phyloP scores from a whole-genome alignment of 2,888 invertebrate species.

The Diabrotica balteata region DNA sequence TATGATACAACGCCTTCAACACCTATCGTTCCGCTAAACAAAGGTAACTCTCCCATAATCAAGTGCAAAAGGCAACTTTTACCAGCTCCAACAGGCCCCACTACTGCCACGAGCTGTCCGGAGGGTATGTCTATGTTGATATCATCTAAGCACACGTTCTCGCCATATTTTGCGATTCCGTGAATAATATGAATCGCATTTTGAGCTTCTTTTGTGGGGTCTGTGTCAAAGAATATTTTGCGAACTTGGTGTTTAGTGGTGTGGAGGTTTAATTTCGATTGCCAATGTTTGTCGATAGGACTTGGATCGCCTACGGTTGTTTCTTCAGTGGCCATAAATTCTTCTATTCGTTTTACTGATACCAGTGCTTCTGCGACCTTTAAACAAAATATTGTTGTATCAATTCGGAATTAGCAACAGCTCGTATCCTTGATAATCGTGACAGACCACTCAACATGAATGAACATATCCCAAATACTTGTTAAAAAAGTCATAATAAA shows the following conservation, averaged over 20 bases:
- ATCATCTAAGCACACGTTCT: conserved; percentile 58
- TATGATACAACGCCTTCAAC: conserved; percentile 65
- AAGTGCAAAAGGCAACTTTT: conserved; percentile 64
- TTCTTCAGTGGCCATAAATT: conserved; percentile 51
- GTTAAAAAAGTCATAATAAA: no score
- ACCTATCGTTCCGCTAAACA: conserved; percentile 57
- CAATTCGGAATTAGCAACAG: background rate
- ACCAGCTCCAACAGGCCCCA: conserved; percentile 74
- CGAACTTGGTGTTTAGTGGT: background rate
- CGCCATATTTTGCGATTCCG: conserved; percentile 46
- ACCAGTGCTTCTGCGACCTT: conserved; percentile 66
- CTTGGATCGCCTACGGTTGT: conserved; percentile 51
- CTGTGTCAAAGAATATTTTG: no score
- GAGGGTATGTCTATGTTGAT: conserved; percentile 58
- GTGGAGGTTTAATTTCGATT: conserved; percentile 16
- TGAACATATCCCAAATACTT: no score
- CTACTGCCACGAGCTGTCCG: conserved; percentile 64
- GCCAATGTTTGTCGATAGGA: conserved; percentile 46
- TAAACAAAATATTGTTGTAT: conserved; percentile 5
- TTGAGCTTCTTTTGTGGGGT: no score
- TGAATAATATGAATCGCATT: conserved; percentile 12
- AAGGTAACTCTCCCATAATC: conserved; percentile 59
- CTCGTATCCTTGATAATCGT: no score
- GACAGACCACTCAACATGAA: no score
- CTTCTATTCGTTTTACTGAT: conserved; percentile 60